phyloP scores from a whole-genome alignment of 2,113 vertebrate genomes.

The Saguinus midas region DNA sequence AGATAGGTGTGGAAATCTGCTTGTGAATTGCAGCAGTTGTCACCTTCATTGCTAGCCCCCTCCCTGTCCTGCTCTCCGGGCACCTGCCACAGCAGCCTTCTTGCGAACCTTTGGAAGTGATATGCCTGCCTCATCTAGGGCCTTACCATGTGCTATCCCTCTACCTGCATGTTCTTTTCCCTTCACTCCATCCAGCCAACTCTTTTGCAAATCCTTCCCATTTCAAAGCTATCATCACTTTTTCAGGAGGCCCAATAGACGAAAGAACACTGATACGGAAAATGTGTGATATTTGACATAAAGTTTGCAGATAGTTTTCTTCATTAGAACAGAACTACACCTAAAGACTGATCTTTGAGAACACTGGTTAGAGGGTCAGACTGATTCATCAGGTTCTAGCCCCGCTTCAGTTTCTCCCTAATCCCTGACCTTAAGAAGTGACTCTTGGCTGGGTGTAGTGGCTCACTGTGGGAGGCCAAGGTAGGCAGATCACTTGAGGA shows the following conservation, averaged over 20 bases:
- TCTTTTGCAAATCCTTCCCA: background rate
- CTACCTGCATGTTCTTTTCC: no score
- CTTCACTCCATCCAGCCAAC: background rate
- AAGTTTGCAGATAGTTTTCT: background rate
- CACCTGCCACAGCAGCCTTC: background rate
- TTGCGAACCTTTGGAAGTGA: background rate
- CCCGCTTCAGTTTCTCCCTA: background rate
- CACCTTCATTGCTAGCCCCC: rapidly evolving
- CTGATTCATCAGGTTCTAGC: background rate
- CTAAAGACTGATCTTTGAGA: background rate
- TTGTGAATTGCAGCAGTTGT: rapidly evolving
- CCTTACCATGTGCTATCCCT: background rate
- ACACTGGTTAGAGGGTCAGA: background rate
- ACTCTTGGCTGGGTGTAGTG: background rate
- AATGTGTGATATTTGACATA: background rate
- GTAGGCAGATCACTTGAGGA: no score
- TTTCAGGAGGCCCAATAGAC: background rate
- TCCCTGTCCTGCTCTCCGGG: background rate
- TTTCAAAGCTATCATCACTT: background rate
- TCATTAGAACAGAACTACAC: background rate
- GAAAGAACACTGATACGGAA: background rate
- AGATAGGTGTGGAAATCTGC: background rate
- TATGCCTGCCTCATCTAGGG: background rate
- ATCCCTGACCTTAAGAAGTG: background rate
- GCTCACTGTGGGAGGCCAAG: no score